Evolutionary conservation across 2,797 vertebrate genomes (phyloP).

Genomic region (Anomalospiza imberbis): DNA sequence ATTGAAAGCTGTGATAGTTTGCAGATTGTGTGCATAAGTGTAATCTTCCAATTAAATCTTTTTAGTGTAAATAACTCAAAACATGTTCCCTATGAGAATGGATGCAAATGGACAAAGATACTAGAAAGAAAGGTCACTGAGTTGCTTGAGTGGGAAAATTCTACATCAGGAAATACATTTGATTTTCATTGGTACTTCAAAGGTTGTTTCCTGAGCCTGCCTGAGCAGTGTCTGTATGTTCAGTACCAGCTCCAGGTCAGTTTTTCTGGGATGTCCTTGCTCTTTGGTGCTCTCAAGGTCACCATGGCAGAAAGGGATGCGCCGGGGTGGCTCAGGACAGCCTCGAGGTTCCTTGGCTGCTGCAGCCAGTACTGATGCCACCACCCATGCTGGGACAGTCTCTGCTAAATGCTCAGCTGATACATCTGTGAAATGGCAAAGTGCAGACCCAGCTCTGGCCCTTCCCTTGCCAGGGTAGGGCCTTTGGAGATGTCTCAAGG

Average conservation of each 20-base stretch:
- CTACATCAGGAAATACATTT: background rate
- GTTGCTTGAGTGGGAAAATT: background rate
- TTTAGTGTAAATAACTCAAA: background rate
- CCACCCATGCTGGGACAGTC: fast-evolving
- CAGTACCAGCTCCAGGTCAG: background rate
- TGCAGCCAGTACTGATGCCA: fast-evolving
- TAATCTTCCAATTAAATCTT: background rate
- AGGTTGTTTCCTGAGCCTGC: background rate
- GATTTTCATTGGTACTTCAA: background rate
- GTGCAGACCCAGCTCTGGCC: background rate
- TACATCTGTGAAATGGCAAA: background rate
- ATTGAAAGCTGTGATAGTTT: background rate
- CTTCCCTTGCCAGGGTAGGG: background rate
- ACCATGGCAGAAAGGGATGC: background rate
- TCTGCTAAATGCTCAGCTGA: background rate
- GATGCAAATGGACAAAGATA: background rate
- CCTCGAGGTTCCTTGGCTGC: background rate
- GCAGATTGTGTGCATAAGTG: background rate
- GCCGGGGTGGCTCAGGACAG: background rate
- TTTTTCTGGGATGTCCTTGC: background rate
- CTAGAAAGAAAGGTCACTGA: background rate
- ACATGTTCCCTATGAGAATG: background rate
- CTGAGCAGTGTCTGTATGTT: background rate
- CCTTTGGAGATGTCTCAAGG: background rate
- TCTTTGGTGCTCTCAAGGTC: background rate